phyloP scores from a whole-genome alignment of 2,113 vertebrate species.

The Urocitellus parryii region DNA sequence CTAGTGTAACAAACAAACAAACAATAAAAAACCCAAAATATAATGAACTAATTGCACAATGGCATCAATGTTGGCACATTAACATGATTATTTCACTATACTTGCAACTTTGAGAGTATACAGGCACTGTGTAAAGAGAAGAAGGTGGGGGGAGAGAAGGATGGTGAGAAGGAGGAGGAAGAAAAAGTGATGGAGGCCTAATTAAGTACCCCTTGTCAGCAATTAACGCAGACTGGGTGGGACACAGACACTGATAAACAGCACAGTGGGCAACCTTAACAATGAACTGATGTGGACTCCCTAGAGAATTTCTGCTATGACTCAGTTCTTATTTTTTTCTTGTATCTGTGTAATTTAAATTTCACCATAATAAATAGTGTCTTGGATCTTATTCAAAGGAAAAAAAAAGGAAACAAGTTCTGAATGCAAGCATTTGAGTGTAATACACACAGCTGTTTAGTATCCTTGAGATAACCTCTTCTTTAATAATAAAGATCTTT shows the following conservation, averaged over 20 bases:
- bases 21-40: conserved; percentile 39
- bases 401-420: not conserved
- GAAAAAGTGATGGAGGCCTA: conserved; percentile 25
- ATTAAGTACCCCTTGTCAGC: conserved; percentile 34
- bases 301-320: not conserved
- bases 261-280: not conserved
- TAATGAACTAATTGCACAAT: not conserved
- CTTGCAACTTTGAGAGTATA: conserved; percentile 54
- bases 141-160: not conserved
- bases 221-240: conserved; percentile 51
- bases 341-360: conserved; percentile 51
- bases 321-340: conserved; percentile 22
- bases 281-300: not conserved
- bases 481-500: conserved; percentile 50
- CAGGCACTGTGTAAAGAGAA: not conserved
- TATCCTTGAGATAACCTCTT: conserved; percentile 37
- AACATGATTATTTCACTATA: not conserved
- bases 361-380: conserved; percentile 53
- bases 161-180: not conserved
- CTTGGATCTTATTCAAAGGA: conserved; percentile 38
- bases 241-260: conserved; percentile 42
- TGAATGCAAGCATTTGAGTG: conserved; percentile 20
- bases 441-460: conserved; percentile 41
- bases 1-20: conserved; percentile 37
- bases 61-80: conserved; percentile 43